phyloP scores from a whole-genome alignment of 2,113 vertebrate species.

The Tauraco erythrolophus region DNA sequence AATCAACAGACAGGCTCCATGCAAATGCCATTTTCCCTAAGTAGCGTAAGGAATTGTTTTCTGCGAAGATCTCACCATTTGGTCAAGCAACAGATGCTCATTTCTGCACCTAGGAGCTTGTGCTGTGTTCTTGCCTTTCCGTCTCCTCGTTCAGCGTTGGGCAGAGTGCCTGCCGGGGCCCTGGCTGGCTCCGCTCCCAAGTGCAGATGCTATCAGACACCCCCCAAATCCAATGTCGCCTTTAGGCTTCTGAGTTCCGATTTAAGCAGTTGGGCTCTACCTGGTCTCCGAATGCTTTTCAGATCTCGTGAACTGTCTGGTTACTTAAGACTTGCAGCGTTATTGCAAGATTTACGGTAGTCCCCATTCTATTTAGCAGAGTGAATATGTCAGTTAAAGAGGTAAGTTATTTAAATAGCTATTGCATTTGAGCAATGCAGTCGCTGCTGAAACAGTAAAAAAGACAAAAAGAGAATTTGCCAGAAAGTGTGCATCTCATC shows the following conservation, averaged over 20 bases:
- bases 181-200: not conserved
- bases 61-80: not conserved
- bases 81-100: not conserved
- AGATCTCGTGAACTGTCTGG: not conserved
- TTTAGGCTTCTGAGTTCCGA: not conserved
- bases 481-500: not conserved
- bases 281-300: not conserved
- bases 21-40: not conserved
- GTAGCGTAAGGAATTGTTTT: not conserved
- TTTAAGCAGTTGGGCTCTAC: accelerated
- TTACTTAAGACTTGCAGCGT: not conserved
- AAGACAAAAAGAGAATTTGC: not conserved
- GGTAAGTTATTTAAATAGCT: not conserved
- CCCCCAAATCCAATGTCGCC: accelerated
- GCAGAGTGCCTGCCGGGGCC: not conserved
- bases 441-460: not conserved
- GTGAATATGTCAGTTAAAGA: not conserved
- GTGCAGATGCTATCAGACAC: not conserved
- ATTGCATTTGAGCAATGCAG: not conserved
- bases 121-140: not conserved
- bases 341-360: not conserved
- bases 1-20: not conserved
- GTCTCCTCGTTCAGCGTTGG: not conserved
- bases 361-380: not conserved
- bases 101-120: not conserved